A percentile compares a stretch with the other conserved stretches of the same genome.
These are phyloP conservation scores for Coregonus sp. DNA, from an alignment of 2,797 vertebrate species.

Conservation along the genomic window DNA sequence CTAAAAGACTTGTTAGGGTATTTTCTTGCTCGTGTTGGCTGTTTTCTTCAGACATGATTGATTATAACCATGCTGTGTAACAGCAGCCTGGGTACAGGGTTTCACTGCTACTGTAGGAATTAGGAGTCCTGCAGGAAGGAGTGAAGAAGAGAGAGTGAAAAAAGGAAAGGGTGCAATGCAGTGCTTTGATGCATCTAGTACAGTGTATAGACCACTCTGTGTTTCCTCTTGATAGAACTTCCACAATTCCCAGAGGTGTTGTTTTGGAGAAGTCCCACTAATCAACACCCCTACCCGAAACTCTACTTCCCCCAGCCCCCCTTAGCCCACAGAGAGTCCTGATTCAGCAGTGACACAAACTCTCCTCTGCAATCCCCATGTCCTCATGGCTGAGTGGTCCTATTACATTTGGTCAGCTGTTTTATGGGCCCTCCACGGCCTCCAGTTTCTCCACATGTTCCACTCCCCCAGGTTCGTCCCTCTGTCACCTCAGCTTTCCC, in stretches of 20 bases:
- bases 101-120: too few species aligned
- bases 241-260: not conserved
- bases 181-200: not conserved
- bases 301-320: not conserved
- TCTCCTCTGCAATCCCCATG: not conserved
- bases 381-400: conserved; percentile 15
- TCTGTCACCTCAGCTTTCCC: too few species aligned
- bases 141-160: conserved; percentile 22
- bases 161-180: not conserved
- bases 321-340: not conserved
- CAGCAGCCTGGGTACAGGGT: conserved; percentile 27
- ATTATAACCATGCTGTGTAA: conserved; percentile 36
- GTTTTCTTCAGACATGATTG: conserved; percentile 41
- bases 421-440: conserved; percentile 33
- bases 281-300: not conserved
- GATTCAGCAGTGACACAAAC: conserved; percentile 3
- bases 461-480: conserved; percentile 22
- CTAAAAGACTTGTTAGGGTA: conserved; percentile 30
- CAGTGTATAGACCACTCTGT: not conserved
- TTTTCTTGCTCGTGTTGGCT: conserved; percentile 11
- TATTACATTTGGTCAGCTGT: conserved; percentile 31
- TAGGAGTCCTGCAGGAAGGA: too few species aligned
- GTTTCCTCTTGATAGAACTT: not conserved
- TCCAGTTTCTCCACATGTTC: conserved; percentile 11
- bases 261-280: not conserved